Percentiles rank a stretch among this genome's conserved stretches.
phyloP scores from a whole-genome alignment of 2,888 invertebrate species.

The Dastarcus helophoroides region DNA sequence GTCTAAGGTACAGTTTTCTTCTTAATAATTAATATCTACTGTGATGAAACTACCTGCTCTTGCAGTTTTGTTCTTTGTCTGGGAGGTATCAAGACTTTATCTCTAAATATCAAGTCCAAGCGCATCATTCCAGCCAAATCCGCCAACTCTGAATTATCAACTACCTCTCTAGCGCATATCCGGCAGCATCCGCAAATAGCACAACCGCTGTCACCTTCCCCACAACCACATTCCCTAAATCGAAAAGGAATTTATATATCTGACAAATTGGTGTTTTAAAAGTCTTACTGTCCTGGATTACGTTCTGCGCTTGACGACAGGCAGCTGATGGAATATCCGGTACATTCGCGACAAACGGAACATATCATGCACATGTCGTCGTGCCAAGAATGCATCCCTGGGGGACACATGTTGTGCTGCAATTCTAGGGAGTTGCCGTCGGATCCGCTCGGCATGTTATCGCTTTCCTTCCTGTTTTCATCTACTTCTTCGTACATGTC shows the following conservation, averaged over 20 bases:
- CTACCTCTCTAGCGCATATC: slow-evolving; percentile 65
- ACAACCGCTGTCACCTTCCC: slow-evolving; percentile 91
- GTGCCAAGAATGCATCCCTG: slow-evolving; percentile 67
- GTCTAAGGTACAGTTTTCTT: no score
- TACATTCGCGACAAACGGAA: slow-evolving; percentile 83
- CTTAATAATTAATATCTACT: no score
- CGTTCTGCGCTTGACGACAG: slow-evolving; percentile 66
- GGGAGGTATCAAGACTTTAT: slow-evolving; percentile 34
- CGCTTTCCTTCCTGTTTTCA: slow-evolving; percentile 42
- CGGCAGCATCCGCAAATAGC: slow-evolving; percentile 86
- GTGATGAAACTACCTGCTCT: slow-evolving; percentile 42
- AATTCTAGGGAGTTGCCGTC: slow-evolving; percentile 28
- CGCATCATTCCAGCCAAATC: slow-evolving; percentile 46
- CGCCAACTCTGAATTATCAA: slow-evolving; percentile 44
- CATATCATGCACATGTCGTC: slow-evolving; percentile 81
- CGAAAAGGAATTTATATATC: slow-evolving; percentile 7
- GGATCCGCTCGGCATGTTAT: slow-evolving; percentile 38
- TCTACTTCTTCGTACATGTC: slow-evolving; percentile 45
- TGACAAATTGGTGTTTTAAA: not conserved
- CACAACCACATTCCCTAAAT: slow-evolving; percentile 83
- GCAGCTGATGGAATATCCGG: slow-evolving; percentile 82
- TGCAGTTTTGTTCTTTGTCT: slow-evolving; percentile 45
- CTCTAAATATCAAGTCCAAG: slow-evolving; percentile 43
- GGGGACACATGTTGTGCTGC: slow-evolving; percentile 43
- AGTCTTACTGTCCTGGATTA: slow-evolving; percentile 71